phyloP scores from a whole-genome alignment of 53 echinoderm and acorn worm genomes.

The Arbacia lixula region DNA sequence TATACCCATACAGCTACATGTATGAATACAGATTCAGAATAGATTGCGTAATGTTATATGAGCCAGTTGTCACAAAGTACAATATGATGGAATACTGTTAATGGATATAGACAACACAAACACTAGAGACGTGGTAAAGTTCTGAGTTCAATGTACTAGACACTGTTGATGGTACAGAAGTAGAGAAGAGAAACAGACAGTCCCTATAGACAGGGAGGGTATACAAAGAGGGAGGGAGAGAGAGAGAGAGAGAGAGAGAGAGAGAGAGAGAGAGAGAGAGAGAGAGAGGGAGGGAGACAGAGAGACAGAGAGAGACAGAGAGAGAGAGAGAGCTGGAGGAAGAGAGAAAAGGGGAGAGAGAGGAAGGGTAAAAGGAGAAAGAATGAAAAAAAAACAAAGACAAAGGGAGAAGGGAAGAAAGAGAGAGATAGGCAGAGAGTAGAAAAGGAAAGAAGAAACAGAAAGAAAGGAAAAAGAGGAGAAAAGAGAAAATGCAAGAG shows the following conservation, averaged over 20 bases:
- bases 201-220: too few relatives aligned
- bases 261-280: not conserved
- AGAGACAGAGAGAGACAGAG: not conserved
- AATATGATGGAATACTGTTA: too few relatives aligned
- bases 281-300: not conserved
- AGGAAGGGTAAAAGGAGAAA: not conserved
- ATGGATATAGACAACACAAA: too few relatives aligned
- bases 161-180: too few relatives aligned
- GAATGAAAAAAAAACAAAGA: not conserved
- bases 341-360: not conserved
- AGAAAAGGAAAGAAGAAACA: not conserved
- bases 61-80: too few relatives aligned
- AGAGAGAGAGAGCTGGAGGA: not conserved
- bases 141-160: too few relatives aligned
- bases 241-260: not conserved
- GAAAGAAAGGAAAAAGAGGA: slow-evolving; percentile 1
- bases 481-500: not conserved
- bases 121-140: too few relatives aligned
- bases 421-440: not conserved
- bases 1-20: too few relatives aligned
- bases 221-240: not conserved
- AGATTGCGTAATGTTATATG: too few relatives aligned
- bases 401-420: not conserved
- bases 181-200: too few relatives aligned
- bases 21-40: too few relatives aligned